Conservation (phyloP, 2,113 vertebrate genomes). For the Thalassarche chlororhynchos region DNA sequence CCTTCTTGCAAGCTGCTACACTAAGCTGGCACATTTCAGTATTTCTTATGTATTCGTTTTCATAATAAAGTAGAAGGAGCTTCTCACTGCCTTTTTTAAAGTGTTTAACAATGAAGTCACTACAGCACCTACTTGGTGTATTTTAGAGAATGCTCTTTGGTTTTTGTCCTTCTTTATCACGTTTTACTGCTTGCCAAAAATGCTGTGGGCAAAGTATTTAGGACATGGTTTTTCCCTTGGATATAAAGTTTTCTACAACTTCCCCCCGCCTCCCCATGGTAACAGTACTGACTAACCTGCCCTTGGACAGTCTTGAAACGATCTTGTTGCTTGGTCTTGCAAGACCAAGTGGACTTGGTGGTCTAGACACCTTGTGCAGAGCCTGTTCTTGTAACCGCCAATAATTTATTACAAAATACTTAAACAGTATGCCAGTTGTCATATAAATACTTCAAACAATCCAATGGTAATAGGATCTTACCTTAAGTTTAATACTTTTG, state of each 20-base stretch:
- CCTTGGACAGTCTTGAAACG: background rate
- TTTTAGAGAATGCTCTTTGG: background rate
- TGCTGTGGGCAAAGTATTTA: background rate
- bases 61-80: background rate
- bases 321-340: background rate
- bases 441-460: background rate
- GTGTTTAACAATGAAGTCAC: background rate
- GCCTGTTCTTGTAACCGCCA: background rate
- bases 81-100: background rate
- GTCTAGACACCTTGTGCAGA: background rate
- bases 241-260: background rate
- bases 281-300: background rate
- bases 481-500: background rate
- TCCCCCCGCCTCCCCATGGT: background rate
- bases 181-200: background rate
- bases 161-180: background rate
- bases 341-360: background rate
- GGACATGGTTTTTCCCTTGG: background rate
- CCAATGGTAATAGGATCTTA: background rate
- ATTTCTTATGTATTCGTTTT: background rate
- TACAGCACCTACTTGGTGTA: background rate
- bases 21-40: background rate
- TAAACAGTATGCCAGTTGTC: background rate
- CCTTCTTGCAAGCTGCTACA: slow-evolving; percentile 15
- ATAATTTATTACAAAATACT: background rate